These are phyloP conservation scores for Aricia artaxerxes DNA, from an alignment of 2,888 invertebrate genomes.

Conservation along the genomic window DNA sequence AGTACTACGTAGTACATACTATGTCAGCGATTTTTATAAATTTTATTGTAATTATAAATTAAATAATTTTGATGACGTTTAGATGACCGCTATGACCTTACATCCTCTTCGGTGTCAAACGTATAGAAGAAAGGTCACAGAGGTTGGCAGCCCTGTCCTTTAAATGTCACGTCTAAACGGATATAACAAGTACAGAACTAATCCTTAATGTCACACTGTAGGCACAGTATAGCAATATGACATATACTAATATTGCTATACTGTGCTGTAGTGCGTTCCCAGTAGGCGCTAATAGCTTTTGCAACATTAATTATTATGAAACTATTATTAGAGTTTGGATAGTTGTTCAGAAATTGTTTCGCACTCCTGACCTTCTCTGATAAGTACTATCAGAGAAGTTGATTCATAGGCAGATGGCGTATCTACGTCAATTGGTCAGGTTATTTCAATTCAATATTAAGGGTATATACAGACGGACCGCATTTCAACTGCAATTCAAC, in stretches of 20 bases:
- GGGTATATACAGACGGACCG: no score
- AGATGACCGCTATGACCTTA: not conserved
- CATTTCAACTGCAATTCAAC: no score
- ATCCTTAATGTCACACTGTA: not conserved
- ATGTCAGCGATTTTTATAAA: no score
- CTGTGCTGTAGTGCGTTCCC: not conserved
- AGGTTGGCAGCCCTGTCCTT: not conserved
- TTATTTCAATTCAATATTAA: no score
- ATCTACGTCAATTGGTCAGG: no score
- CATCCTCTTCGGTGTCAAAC: not conserved
- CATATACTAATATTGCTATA: no score
- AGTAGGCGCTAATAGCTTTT: slow-evolving; percentile 3
- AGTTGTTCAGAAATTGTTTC: slow-evolving; percentile 7
- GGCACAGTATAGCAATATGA: no score
- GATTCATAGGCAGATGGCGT: no score
- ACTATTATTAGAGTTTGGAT: not conserved
- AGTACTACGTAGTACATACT: no score
- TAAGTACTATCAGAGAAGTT: not conserved
- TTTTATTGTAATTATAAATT: not conserved
- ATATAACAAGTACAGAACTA: slow-evolving; percentile 1
- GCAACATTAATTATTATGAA: slow-evolving; percentile 17
- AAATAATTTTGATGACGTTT: not conserved
- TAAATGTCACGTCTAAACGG: not conserved
- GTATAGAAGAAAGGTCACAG: not conserved
- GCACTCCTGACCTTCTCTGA: not conserved